Conservation (phyloP, 2,797 vertebrate genomes). For the Bufotes viridis region DNA sequence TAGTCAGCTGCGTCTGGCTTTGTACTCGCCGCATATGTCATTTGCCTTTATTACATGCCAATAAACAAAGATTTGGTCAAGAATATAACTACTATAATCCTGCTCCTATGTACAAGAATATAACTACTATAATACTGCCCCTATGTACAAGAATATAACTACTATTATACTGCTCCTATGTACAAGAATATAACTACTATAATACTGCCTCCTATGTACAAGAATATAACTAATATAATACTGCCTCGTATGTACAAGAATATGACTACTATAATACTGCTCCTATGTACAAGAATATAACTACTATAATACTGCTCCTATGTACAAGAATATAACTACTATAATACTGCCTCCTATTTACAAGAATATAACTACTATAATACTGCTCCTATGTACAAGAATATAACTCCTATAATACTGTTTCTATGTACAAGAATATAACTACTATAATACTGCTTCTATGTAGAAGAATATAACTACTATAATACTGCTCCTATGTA, state of each 20-base stretch:
- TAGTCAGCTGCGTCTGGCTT: too few species aligned
- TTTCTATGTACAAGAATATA: not conserved
- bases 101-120: not conserved
- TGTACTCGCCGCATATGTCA: too few species aligned
- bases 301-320: conserved; percentile 1
- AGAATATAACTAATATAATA: conserved; percentile 17
- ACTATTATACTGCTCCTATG: conserved; percentile 12
- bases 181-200: conserved; percentile 20
- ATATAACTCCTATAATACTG: conserved; percentile 3
- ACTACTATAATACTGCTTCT: conserved; percentile 11
- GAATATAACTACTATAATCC: too few species aligned
- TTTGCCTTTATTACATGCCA: too few species aligned
- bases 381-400: conserved; percentile 4
- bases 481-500: not conserved
- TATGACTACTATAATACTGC: not conserved
- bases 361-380: conserved; percentile 5
- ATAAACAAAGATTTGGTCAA: too few species aligned
- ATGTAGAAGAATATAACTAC: not conserved
- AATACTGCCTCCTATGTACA: conserved; percentile 14
- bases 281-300: not conserved
- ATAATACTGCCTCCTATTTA: conserved; percentile 7
- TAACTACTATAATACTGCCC: not conserved
- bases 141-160: conserved; percentile 21
- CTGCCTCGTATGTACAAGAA: not conserved
- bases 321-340: not conserved